phyloP scores from a whole-genome alignment of 2,888 invertebrate genomes.

The Macrosiphum euphorbiae region DNA sequence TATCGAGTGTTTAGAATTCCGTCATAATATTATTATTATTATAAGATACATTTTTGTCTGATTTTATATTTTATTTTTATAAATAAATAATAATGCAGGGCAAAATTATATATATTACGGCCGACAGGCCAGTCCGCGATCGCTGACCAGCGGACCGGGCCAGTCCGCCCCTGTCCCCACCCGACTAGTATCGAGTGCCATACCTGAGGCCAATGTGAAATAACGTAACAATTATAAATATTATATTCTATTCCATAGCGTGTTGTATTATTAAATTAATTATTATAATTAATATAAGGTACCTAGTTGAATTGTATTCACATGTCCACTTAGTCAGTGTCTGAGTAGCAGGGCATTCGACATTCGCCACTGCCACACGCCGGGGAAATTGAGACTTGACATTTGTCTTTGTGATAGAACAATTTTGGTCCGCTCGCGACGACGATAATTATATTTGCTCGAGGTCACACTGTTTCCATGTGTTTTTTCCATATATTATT shows the following conservation, averaged over 20 bases:
- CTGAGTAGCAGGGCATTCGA: neutral
- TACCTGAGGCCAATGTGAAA: neutral
- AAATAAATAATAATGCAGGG: no score
- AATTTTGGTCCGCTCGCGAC: neutral
- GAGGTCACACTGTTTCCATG: slow-evolving; percentile 48
- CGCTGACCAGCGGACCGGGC: no score
- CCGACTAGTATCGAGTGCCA: neutral
- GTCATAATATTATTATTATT: no score
- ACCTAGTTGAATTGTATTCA: neutral
- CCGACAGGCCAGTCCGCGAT: no score
- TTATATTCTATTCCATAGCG: neutral
- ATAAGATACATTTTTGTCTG: no score
- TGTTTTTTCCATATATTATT: neutral
- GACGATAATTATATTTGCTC: neutral
- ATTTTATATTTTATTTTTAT: no score
- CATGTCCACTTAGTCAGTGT: neutral
- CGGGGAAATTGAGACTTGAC: neutral
- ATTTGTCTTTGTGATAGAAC: neutral
- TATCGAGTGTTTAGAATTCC: no score
- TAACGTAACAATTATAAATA: neutral
- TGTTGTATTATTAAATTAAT: neutral
- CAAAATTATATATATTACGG: no score
- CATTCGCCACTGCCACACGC: neutral
- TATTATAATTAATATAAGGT: neutral
- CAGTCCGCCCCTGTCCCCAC: neutral